These are phyloP conservation scores for Erebia aethiops DNA, from an alignment of 2,888 invertebrate species.

Conservation along the genomic window DNA sequence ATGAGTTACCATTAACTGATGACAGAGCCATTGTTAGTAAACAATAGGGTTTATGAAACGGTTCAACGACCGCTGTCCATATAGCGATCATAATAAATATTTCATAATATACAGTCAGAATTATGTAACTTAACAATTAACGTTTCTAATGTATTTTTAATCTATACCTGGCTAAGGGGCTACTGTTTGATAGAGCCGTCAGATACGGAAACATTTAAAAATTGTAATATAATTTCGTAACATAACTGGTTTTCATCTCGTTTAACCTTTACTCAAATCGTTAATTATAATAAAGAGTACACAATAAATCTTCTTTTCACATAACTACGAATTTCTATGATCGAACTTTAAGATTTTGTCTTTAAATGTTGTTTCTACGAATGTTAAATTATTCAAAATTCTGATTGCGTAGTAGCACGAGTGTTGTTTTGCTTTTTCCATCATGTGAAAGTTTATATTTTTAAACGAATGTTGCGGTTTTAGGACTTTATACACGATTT, in stretches of 20 bases:
- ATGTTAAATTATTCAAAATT: constrained; percentile 10
- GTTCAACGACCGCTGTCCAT: constrained; percentile 33
- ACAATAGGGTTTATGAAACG: constrained; percentile 36
- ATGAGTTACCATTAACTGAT: constrained; percentile 23
- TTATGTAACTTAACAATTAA: constrained; percentile 15
- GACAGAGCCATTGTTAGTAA: constrained; percentile 42
- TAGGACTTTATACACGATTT: constrained; percentile 1
- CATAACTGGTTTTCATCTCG: constrained; percentile 21
- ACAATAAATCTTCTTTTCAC: constrained; percentile 24
- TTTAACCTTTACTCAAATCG: too few relatives aligned
- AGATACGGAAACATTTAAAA: constrained; percentile 15
- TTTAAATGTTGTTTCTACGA: neutral
- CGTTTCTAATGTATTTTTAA: neutral
- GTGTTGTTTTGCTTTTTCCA: constrained; percentile 27
- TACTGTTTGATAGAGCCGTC: constrained; percentile 18
- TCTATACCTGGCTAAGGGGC: neutral
- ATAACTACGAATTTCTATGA: neutral
- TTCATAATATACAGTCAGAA: constrained; percentile 8
- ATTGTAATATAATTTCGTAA: constrained; percentile 17
- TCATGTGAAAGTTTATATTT: constrained; percentile 30
- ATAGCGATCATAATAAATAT: constrained; percentile 28
- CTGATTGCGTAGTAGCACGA: constrained; percentile 1
- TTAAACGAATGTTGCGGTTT: constrained; percentile 16
- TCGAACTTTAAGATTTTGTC: neutral
- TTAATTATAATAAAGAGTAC: neutral